phyloP scores from a whole-genome alignment of 2,888 invertebrate species.

The Tuta absoluta region DNA sequence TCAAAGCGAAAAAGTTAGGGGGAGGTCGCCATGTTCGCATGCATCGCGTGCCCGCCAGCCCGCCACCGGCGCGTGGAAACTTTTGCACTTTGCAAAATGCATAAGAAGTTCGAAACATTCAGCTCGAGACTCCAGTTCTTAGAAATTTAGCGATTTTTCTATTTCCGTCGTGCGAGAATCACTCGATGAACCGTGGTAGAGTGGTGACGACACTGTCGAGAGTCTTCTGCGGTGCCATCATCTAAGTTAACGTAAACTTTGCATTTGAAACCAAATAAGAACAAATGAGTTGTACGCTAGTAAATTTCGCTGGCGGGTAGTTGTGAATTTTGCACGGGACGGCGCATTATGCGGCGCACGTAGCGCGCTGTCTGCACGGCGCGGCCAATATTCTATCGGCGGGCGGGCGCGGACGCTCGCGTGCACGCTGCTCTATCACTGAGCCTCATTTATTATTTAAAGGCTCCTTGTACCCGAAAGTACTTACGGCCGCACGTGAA shows the following conservation, averaged over 20 bases:
- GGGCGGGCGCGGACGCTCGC: slow-evolving; percentile 49
- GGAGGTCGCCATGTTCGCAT: slow-evolving; percentile 53
- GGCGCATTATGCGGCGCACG: slow-evolving; percentile 78
- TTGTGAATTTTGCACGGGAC: slow-evolving; percentile 77
- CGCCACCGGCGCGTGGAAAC: slow-evolving; percentile 61
- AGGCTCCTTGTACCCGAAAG: slow-evolving; percentile 59
- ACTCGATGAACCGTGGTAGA: background rate
- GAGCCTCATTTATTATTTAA: slow-evolving; percentile 74
- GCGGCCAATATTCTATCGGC: slow-evolving; percentile 54
- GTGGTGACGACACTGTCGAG: slow-evolving; percentile 4
- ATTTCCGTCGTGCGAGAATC: slow-evolving; percentile 32
- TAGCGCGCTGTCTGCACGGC: slow-evolving; percentile 70
- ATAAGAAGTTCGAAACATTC: slow-evolving; percentile 65
- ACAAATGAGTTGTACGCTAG: slow-evolving; percentile 75
- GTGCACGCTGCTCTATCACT: slow-evolving; percentile 59
- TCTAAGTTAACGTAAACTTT: slow-evolving; percentile 45
- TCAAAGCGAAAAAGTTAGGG: slow-evolving; percentile 62
- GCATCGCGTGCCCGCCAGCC: slow-evolving; percentile 53
- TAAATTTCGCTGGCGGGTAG: slow-evolving; percentile 74
- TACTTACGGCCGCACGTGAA: slow-evolving; percentile 58
- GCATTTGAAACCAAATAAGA: slow-evolving; percentile 69
- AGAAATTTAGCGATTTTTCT: slow-evolving; percentile 44
- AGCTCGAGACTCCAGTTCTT: slow-evolving; percentile 49
- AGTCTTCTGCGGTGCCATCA: slow-evolving; percentile 15
- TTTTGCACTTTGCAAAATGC: slow-evolving; percentile 73